These are phyloP conservation scores for Chionoecetes opilio DNA, from an alignment of 1,140 invertebrate species.

Conservation along the genomic window DNA sequence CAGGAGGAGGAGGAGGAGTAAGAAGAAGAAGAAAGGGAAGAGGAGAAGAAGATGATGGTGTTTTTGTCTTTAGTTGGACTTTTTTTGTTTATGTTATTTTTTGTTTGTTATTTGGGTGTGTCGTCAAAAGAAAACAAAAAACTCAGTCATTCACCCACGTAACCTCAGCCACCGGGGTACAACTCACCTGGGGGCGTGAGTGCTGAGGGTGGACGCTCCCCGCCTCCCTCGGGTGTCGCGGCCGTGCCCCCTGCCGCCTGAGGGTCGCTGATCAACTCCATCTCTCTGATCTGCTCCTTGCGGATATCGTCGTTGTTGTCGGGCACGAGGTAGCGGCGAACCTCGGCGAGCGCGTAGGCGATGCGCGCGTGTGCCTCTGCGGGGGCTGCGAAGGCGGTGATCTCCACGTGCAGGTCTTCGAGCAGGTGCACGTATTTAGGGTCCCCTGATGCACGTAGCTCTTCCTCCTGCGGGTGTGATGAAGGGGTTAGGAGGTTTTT, in stretches of 20 bases:
- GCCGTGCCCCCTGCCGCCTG: slow-evolving; percentile 69
- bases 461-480: slow-evolving; percentile 90
- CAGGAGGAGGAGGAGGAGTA: too few relatives aligned
- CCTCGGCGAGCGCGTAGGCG: slow-evolving; percentile 93
- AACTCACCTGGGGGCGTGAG: slow-evolving; percentile 73
- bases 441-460: slow-evolving; percentile 92
- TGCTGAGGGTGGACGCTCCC: slow-evolving; percentile 61
- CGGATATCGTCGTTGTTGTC: slow-evolving; percentile 91
- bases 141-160: too few relatives aligned
- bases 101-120: too few relatives aligned
- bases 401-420: slow-evolving; percentile 97
- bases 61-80: too few relatives aligned
- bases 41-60: too few relatives aligned
- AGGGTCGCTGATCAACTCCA: slow-evolving; percentile 87
- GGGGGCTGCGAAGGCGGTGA: slow-evolving; percentile 95
- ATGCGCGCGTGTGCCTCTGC: slow-evolving; percentile 96
- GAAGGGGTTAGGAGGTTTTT: background rate
- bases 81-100: too few relatives aligned
- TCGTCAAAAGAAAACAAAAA: background rate
- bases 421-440: slow-evolving; percentile 96
- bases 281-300: slow-evolving; percentile 90
- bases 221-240: slow-evolving; percentile 71
- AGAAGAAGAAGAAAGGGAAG: too few relatives aligned
- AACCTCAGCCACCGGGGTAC: background rate
- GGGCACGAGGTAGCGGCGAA: slow-evolving; percentile 83